Evolutionary conservation across 2,113 vertebrate species (phyloP).

Genomic region (Syngnathus scovelli): DNA sequence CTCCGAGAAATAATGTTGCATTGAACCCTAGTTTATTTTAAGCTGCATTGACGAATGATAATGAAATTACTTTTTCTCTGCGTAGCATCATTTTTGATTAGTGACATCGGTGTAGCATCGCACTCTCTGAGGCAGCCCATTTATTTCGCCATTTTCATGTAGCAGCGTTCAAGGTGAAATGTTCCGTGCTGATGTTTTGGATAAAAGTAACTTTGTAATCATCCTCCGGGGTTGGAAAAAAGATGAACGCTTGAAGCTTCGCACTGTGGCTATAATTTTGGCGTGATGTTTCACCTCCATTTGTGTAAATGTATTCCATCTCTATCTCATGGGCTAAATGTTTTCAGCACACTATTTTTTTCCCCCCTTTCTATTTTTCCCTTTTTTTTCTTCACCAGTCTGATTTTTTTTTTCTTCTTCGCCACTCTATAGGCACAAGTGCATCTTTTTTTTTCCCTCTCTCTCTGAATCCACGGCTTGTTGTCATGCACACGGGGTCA

Average conservation of each 20-base stretch:
- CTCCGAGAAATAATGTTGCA: no score
- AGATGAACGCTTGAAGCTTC: background rate
- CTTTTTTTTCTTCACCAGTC: no score
- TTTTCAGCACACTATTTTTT: background rate
- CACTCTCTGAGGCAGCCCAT: background rate
- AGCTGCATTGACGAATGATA: background rate
- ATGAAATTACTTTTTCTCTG: background rate
- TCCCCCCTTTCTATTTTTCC: no score
- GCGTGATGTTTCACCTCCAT: background rate
- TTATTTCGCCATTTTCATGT: background rate
- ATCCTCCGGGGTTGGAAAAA: background rate
- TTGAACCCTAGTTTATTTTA: background rate
- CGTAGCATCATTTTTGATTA: background rate
- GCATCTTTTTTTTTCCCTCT: no score
- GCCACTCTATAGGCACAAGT: no score
- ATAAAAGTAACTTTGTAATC: background rate
- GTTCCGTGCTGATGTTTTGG: background rate
- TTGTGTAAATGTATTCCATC: background rate
- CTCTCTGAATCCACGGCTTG: background rate
- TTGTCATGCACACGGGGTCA: slow-evolving; percentile 20
- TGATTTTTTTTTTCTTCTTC: no score
- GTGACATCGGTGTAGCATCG: background rate
- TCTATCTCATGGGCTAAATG: background rate
- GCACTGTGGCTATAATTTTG: background rate
- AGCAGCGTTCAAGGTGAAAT: background rate